Conservation (phyloP, 1,140 invertebrate species). For the Drosophila novamexicana region DNA sequence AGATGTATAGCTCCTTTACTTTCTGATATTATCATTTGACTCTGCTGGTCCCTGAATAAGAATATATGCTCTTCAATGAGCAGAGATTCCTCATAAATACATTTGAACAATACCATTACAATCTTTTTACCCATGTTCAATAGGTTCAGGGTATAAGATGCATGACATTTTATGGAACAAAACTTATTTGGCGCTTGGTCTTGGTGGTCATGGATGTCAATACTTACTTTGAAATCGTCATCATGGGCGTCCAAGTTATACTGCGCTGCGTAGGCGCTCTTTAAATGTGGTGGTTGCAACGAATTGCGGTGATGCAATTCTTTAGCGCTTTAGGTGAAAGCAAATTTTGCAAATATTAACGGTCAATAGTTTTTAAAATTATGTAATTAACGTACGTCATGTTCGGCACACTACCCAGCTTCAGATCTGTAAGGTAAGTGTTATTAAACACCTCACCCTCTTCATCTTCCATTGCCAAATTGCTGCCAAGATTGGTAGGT, state of each 20-base stretch:
- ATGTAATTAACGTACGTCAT: constrained; percentile 51
- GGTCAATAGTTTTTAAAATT: background rate
- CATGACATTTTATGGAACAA: too few relatives aligned
- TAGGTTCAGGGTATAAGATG: too few relatives aligned
- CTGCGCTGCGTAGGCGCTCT: constrained; percentile 94
- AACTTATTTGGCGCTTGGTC: background rate
- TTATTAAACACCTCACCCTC: constrained; percentile 93
- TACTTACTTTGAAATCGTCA: constrained; percentile 91
- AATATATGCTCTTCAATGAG: too few relatives aligned
- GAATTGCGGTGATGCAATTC: constrained; percentile 94
- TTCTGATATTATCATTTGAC: too few relatives aligned
- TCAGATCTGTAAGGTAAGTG: constrained; percentile 89
- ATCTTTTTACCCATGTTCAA: too few relatives aligned
- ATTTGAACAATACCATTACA: too few relatives aligned
- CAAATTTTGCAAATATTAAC: background rate
- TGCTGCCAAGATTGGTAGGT: constrained; percentile 67
- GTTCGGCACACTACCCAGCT: constrained; percentile 78
- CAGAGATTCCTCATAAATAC: too few relatives aligned
- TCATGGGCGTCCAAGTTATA: constrained; percentile 88
- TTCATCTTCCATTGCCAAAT: constrained; percentile 91
- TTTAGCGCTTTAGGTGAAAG: constrained; percentile 57
- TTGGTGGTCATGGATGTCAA: background rate
- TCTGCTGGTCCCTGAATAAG: too few relatives aligned
- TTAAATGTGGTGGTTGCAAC: constrained; percentile 93
- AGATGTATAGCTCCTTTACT: too few relatives aligned